Percentiles rank a stretch among this genome's conserved stretches.
Evolutionary conservation across 1,140 invertebrate species (phyloP).

Genomic region (Nebria ingens): DNA sequence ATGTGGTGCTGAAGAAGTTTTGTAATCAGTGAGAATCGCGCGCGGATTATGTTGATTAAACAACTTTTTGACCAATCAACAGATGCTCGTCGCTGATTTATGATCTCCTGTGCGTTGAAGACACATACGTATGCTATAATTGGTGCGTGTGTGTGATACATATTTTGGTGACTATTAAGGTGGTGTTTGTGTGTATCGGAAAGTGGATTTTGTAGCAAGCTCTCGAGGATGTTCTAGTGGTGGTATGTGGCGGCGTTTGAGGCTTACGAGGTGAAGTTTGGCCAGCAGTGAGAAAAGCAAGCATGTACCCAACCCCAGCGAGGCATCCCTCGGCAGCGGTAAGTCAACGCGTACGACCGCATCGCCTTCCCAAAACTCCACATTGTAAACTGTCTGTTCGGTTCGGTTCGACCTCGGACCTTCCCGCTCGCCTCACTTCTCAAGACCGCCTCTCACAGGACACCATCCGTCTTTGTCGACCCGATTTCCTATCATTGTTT

Average conservation of each 20-base stretch:
- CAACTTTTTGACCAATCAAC: too few species aligned
- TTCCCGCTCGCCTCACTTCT: not conserved
- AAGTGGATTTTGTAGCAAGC: not conserved
- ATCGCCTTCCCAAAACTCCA: not conserved
- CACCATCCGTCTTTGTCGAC: not conserved
- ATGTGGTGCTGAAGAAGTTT: too few species aligned
- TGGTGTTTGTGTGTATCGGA: not conserved
- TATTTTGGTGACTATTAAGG: too few species aligned
- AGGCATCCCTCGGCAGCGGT: slow-evolving; percentile 6
- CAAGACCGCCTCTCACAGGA: too few species aligned
- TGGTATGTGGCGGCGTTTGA: slow-evolving; percentile 1
- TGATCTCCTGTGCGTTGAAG: too few species aligned
- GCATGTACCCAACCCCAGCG: not conserved
- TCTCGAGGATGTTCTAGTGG: not conserved
- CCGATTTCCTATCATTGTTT: too few species aligned
- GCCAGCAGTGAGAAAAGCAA: not conserved
- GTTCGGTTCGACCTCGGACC: not conserved
- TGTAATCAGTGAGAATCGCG: too few species aligned
- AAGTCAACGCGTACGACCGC: not conserved
- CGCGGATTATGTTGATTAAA: too few species aligned
- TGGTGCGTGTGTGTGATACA: too few species aligned
- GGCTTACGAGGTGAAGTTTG: not conserved
- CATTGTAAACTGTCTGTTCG: not conserved
- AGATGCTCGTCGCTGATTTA: too few species aligned
- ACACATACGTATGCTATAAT: too few species aligned